A percentile compares a stretch with the other conserved stretches of the same genome.
These are phyloP conservation scores for Amazona ochrocephala DNA, from an alignment of 2,797 vertebrate genomes.

Conservation along the genomic window DNA sequence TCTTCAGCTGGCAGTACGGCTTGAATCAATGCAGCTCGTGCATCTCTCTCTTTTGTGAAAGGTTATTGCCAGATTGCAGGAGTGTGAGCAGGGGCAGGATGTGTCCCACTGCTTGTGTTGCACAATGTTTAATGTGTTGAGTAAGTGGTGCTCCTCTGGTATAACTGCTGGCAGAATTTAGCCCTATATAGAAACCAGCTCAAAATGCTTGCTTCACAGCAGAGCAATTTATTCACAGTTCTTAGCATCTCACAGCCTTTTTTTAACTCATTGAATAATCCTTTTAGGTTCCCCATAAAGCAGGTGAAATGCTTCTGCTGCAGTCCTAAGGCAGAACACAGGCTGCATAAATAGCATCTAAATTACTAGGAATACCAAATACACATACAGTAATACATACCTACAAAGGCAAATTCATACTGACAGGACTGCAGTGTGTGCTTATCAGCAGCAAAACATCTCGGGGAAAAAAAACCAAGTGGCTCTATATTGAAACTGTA, in stretches of 20 bases:
- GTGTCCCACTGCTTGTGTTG: conserved; percentile 21
- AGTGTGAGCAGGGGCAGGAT: conserved; percentile 20
- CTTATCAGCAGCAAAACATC: conserved; percentile 69
- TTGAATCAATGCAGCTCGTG: conserved; percentile 62
- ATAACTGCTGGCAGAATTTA: conserved; percentile 42
- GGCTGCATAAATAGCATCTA: conserved; percentile 71
- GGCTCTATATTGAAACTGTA: conserved; percentile 13
- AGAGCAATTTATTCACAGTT: conserved; percentile 69
- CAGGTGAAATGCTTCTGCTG: conserved; percentile 72
- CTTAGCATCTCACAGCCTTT: conserved; percentile 60
- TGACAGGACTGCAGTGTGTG: conserved; percentile 66
- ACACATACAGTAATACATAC: conserved; percentile 67
- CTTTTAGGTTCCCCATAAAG: conserved; percentile 71
- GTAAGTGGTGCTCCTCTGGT: neutral
- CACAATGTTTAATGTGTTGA: neutral
- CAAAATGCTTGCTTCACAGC: conserved; percentile 65
- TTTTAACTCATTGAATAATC: conserved; percentile 70
- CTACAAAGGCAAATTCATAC: conserved; percentile 72
- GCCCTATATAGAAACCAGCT: conserved; percentile 27
- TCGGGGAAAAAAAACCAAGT: conserved; percentile 9
- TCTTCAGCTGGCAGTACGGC: conserved; percentile 62
- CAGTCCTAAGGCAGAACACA: conserved; percentile 71
- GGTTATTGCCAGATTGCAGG: neutral
- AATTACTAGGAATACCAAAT: conserved; percentile 71
- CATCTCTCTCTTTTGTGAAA: conserved; percentile 38